Evolutionary conservation across 2,113 vertebrate species (phyloP), one percentile per base, ranked within the genome.

Genomic region (Puma concolor): DNA sequence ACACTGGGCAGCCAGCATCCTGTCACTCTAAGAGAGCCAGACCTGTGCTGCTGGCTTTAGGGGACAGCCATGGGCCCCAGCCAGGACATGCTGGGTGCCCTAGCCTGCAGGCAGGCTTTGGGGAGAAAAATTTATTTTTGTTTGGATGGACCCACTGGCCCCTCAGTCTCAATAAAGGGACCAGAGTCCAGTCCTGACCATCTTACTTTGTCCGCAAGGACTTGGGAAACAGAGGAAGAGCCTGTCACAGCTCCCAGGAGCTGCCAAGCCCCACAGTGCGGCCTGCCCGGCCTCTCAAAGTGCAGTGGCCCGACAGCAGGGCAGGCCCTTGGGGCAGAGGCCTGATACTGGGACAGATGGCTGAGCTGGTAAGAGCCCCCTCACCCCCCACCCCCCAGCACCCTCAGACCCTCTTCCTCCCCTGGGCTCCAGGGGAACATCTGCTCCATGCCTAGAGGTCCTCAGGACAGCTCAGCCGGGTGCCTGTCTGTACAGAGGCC

Each of bases 21-120:
- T 83, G n/a, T 88, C 38, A 71, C 84, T 88, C 86, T 86, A 52
- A 31, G 74, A 93, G 89, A 94, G 95, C 84, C 92, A 97, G 71
- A 77, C 92, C 84, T 95, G 89, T 92, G 89, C 87, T 92, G 10
- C 86, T 48, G 17, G 83, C 86, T 85, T 23, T 57, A 50, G 38
- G 82, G 86, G 90, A 50, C 57, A 95, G 63, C 91, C 82, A 69
- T 4, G 52, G 93, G 83, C 86, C 84, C 88, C 79, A 77, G 93
- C 92, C 67, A 33, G 84, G 92, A 94, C 48, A 60, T 50, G 88
- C 93, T 85, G 97, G 89, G 89, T 23, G 84, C 36, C 87, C 38
- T n/a, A 94, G 98, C 97, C 98, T 98, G 98, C 98, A 69, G 98
- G 98, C 98, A 97, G 98, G 98, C 98, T 98, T 97, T 80, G 50